Conservation (phyloP, 2,797 vertebrate genomes). For the Spinus pinus region DNA sequence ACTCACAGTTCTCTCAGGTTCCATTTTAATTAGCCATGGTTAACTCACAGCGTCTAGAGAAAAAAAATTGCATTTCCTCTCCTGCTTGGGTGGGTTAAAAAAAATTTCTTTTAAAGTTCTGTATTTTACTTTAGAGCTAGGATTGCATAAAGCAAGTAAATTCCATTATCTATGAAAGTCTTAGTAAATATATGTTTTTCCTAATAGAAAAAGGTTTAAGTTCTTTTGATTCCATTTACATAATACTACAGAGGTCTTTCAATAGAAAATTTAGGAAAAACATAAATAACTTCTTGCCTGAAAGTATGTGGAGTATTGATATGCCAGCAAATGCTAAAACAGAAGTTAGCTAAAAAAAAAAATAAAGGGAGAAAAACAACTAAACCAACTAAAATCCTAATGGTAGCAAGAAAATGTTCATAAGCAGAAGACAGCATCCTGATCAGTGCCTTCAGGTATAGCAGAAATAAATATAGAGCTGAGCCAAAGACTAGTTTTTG, state of each 20-base stretch:
- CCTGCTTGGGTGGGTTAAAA: neutral
- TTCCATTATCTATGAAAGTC: neutral
- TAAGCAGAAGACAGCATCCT: neutral
- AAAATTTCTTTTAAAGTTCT: neutral
- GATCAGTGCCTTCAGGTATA: neutral
- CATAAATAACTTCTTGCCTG: neutral
- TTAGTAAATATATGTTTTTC: neutral
- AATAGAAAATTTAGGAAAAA: neutral
- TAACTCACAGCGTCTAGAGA: neutral
- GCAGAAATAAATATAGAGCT: neutral
- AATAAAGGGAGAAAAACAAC: neutral
- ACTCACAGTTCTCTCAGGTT: neutral
- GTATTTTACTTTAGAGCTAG: neutral
- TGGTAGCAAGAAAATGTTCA: neutral
- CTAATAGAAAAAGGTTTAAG: neutral
- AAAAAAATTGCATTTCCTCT: neutral
- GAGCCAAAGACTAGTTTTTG: neutral
- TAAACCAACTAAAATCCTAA: rapidly evolving
- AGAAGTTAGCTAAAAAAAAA: neutral
- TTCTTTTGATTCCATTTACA: neutral
- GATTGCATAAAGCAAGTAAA: neutral
- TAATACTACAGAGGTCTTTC: neutral
- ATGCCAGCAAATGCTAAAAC: neutral
- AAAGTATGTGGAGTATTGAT: neutral
- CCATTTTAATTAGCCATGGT: neutral